Base-by-base conservation (phyloP, 2,113 vertebrate genomes). In the Arothron firmamentum region DNA sequence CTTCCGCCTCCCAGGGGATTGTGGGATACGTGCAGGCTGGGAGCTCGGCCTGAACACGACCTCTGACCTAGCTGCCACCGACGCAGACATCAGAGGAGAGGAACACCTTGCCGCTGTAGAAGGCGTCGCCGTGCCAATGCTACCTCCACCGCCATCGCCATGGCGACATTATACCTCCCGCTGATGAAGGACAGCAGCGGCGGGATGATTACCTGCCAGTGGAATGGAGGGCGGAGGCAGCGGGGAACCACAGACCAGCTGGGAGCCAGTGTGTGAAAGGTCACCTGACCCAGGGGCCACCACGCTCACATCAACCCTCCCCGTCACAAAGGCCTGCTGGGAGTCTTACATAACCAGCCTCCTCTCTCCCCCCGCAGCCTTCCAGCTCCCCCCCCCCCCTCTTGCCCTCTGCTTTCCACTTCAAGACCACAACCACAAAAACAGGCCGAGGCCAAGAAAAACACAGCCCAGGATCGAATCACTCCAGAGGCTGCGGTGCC, bases 81-180 rank as follows among this genome's bases (percentile, higher is more conserved):
- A 64, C 21, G 21, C 21, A 23, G 21, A 23, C 21, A 23, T 23
- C 21, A 23, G 21, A 23, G 3, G 21, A 23, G 3, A 23, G 77
- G 79, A 81, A 54, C 91, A 91, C 90, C 86, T 89, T 91, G 90
- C 73, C 65, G 68, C 21, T 60, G 87, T 91, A 90, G 90, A 90
- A 92, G 84, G 82, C 90, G 85, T 88, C 90, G 86, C 85, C 87
- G 85, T 64, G 8, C 56, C 80, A 68, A 74, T 64, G 56, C 82
- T 59, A 73, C 73, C 75, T 67, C 69, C 74, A 79, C 61, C 67
- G 58, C 67, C 58, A 18, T 15, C 42, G 42, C 45, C 62, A 15
- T 53, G 43, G 50, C 50, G 13, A 31, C 62, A 67, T 12, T 63
- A 52, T 76, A 62, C 43, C 72, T 72, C 74, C 69, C 84, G 77